These are phyloP conservation scores for Xestia xanthographa DNA, from an alignment of 2,888 invertebrate species.

Conservation along the genomic window DNA sequence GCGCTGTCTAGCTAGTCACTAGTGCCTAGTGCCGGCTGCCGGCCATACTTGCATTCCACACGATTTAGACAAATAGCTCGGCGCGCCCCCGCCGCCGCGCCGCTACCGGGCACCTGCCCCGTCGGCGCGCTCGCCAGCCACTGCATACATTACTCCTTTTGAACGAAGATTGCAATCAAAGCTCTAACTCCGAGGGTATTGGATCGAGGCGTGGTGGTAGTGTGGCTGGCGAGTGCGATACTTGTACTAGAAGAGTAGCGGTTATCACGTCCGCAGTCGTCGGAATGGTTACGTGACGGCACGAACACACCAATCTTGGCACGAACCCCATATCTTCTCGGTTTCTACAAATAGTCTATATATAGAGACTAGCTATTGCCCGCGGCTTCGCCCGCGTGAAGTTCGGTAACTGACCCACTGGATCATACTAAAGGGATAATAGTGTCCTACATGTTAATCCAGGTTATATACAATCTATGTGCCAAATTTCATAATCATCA, in stretches of 20 bases:
- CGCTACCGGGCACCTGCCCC: conserved; percentile 26
- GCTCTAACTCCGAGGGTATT: conserved; percentile 35
- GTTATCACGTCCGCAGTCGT: conserved; percentile 65
- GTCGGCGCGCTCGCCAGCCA: conserved; percentile 3
- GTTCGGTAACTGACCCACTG: no score
- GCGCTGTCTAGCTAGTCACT: conserved; percentile 35
- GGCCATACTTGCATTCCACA: conserved; percentile 69
- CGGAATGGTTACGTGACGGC: conserved; percentile 62
- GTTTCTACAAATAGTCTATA: conserved; percentile 52
- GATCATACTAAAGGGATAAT: no score
- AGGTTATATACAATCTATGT: no score
- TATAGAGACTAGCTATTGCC: no score
- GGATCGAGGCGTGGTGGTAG: conserved; percentile 8
- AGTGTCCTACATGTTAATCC: no score
- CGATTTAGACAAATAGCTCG: conserved; percentile 73
- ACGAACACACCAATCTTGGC: conserved; percentile 61
- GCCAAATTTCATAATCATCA: no score
- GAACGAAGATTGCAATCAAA: conserved; percentile 3
- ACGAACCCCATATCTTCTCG: conserved; percentile 60
- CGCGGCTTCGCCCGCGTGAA: no score
- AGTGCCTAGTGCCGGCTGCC: conserved; percentile 21
- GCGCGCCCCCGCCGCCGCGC: conserved; percentile 48
- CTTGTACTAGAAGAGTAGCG: conserved; percentile 50
- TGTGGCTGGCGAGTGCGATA: conserved; percentile 6
- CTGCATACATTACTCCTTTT: conserved; percentile 57